Evolutionary conservation across 1,140 invertebrate species (phyloP).

Genomic region (Penaeus chinensis): DNA sequence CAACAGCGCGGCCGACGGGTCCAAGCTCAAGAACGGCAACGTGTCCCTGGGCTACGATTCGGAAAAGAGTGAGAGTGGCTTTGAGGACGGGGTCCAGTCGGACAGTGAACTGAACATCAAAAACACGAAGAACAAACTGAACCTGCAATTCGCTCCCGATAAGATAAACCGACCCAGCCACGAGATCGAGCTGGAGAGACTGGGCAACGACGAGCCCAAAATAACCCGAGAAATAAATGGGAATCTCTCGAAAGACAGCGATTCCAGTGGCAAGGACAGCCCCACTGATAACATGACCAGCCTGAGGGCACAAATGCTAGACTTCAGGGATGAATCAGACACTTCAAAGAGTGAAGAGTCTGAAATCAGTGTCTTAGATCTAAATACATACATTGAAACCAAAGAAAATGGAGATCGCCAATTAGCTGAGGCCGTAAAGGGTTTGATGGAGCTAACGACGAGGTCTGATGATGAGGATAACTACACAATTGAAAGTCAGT

Average conservation of each 20-base stretch:
- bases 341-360: conserved; percentile 58
- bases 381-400: conserved; percentile 42
- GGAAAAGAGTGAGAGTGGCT: conserved; percentile 57
- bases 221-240: conserved; percentile 57
- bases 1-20: conserved; percentile 3
- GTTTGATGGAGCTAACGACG: conserved; percentile 43
- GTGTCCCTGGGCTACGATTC: conserved; percentile 38
- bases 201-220: conserved; percentile 43
- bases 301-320: conserved; percentile 33
- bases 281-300: conserved; percentile 36
- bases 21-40: conserved; percentile 23
- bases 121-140: conserved; percentile 59
- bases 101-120: conserved; percentile 58
- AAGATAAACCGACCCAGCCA: conserved; percentile 54
- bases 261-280: conserved; percentile 7
- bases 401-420: conserved; percentile 58
- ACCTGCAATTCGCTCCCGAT: conserved; percentile 55
- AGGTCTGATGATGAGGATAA: conserved; percentile 30
- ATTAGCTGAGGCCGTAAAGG: conserved; percentile 45
- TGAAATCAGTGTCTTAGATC: conserved; percentile 59
- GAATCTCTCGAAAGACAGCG: conserved; percentile 47
- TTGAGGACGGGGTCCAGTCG: conserved; percentile 54
- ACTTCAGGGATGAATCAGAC: conserved; percentile 53
- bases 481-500: background rate
- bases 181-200: conserved; percentile 35